Evolutionary conservation across 2,797 vertebrate species (phyloP).

Genomic region (Okamejei kenojei): DNA sequence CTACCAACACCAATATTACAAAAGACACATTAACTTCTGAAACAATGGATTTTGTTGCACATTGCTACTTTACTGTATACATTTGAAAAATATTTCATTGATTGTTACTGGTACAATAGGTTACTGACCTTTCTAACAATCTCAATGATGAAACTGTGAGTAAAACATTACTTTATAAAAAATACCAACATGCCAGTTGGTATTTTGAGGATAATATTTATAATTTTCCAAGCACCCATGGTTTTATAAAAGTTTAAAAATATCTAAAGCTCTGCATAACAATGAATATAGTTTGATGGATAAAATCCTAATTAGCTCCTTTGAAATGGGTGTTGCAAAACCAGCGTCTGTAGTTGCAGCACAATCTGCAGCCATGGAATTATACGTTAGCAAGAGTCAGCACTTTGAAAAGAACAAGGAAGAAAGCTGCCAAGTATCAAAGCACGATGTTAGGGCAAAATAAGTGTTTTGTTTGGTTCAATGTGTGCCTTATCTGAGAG

Average conservation of each 20-base stretch:
- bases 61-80: slow-evolving; percentile 25
- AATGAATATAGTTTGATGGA: not conserved
- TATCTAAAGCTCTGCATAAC: not conserved
- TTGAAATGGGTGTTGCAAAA: not conserved
- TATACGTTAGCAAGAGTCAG: not conserved
- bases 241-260: not conserved
- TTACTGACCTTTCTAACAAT: slow-evolving; percentile 35
- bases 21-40: slow-evolving; percentile 35
- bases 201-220: not conserved
- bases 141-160: slow-evolving; percentile 29
- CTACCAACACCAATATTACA: slow-evolving; percentile 39
- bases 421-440: not conserved
- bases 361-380: not conserved
- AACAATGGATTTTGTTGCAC: slow-evolving; percentile 33
- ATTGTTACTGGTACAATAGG: slow-evolving; percentile 38
- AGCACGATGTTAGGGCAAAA: not conserved
- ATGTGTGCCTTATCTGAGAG: not conserved
- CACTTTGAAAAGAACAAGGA: too few relatives aligned
- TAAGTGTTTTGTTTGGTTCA: not conserved
- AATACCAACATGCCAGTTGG: not conserved
- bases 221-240: not conserved
- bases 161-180: slow-evolving; percentile 18
- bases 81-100: slow-evolving; percentile 21
- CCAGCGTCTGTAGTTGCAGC: too few relatives aligned
- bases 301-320: not conserved